A percentile compares a stretch with the other conserved stretches of the same genome.
phyloP scores from a whole-genome alignment of 1,140 invertebrate species.

The Ceratosolen fusciceps region DNA sequence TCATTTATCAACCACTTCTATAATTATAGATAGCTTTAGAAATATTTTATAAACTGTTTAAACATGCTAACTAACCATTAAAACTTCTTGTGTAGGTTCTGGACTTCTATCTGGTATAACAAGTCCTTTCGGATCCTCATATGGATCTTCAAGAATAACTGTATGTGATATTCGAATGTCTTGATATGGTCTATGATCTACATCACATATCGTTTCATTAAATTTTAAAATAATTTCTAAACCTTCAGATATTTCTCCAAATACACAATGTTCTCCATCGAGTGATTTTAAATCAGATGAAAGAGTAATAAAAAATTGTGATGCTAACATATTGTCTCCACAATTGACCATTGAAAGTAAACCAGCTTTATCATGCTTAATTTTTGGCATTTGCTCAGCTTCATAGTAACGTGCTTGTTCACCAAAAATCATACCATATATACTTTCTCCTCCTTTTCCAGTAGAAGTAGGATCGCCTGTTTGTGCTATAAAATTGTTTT shows the following conservation, averaged over 20 bases:
- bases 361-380: constrained; percentile 90
- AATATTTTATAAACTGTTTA: not conserved
- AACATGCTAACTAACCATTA: constrained; percentile 71
- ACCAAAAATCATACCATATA: constrained; percentile 88
- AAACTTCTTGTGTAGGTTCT: constrained; percentile 84
- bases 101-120: constrained; percentile 88
- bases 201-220: constrained; percentile 96
- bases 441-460: constrained; percentile 92
- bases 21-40: constrained; percentile 18
- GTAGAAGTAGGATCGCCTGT: constrained; percentile 96
- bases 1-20: no score
- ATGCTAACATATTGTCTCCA: constrained; percentile 93
- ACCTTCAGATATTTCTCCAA: constrained; percentile 96
- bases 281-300: constrained; percentile 91
- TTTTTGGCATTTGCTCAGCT: constrained; percentile 90
- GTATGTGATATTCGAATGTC: constrained; percentile 99
- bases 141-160: constrained; percentile 96
- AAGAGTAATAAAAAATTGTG: constrained; percentile 98
- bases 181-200: constrained; percentile 91
- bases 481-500: constrained; percentile 96
- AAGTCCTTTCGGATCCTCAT: constrained; percentile 87
- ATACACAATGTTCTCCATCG: constrained; percentile 95
- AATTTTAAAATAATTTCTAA: constrained; percentile 89
- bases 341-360: constrained; percentile 97
- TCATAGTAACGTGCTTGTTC: constrained; percentile 93